Evolutionary conservation across 2,888 invertebrate genomes (phyloP), one percentile per base, ranked within the genome.

Genomic region (Tenthredo notha): DNA sequence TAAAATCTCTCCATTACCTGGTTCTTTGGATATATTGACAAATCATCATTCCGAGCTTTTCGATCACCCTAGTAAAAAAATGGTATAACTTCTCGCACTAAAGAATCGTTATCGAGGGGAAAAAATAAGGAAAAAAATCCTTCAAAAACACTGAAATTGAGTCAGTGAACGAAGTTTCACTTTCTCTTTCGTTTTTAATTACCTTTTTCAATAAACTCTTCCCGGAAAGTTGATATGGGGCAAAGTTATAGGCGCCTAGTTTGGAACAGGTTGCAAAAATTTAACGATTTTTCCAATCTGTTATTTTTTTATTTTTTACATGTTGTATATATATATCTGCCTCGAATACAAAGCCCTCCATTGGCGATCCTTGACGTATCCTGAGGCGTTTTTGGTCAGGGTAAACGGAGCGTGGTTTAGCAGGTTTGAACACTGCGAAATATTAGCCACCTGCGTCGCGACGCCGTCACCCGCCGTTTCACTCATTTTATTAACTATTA

Each of bases 401-500:
- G 90, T 91, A 91, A 91, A 89, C 89, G 89, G 89, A 90, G 91
- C 89, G 88, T 88, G 90, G 89, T 90, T 88, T 87, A 33, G 58
- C 80, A 10, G 29, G 50, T 40, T 37, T 67, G 84, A 84, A 72
- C 77, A 85, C 83, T 83, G 85, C 58, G 85, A 25, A 67, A 37
- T 50, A 58, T 67, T 85, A 65, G 61, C 70, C 61, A 54, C 86
- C 82, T 84, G 84, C 75, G 86, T 85, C 86, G 87, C 75, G 86
- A 84, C 86, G 87, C 92, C 92, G 92, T 92, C 92, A 75, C 54
- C 43, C 54, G 84, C 88, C 87, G 88, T 87, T 88, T 89, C 88
- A 89, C 90, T 88, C 91, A 90, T 90, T 92, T 92, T 92, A 93
- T 92, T 92, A 92, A 91, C 91, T 92, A 92, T 92, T 93, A 92